Base-by-base conservation (phyloP, 2,888 invertebrate species). In the Acanthosepion esculentum region DNA sequence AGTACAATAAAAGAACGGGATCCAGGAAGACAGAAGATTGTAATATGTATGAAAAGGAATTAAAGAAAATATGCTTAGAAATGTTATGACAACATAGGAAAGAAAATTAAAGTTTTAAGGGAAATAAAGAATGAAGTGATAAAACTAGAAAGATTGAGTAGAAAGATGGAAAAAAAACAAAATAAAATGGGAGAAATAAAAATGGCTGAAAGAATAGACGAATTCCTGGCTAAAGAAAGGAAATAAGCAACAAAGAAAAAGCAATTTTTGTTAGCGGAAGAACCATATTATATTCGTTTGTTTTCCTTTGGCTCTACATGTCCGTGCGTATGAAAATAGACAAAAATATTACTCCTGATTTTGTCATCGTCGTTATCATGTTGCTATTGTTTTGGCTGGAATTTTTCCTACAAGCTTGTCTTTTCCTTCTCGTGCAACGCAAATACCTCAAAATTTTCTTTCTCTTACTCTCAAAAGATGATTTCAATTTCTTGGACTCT, bases 401-500 rank as follows among this genome's bases (percentile, higher is more conserved):
- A 64, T 29, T 59, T 26, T 78, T 78, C 78, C n/a, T 33, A n/a
- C n/a, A 18, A 78, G 78, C 78, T 33, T 33, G 78, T 78, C n/a
- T 78, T 33, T n/a, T 33, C 78, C 59, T 59, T 20, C 59, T 23
- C 59, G 20, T 7, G 59, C 59, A 20, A 59, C 59, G 59, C 59
- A 23, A 59, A 59, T 59, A 59, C 59, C 59, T 59, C 20, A 23
- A 23, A 8, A 78, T 33, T 78, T 78, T 78, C n/a, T 78, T 33
- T 78, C n/a, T 78, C 23, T 33, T 78, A 33, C 18, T n/a, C 78
- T 78, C 15, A 33, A 78, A 78, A 78, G 78, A 78, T 78, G 33
- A 78, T 18, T 78, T 78, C n/a, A n/a, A 78, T 78, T 78, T 78
- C 78, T 78, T 78, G 78, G 78, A 78, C 78, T 59, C 59, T 59